phyloP scores from a whole-genome alignment of 2,888 invertebrate species.

The Chymomyza procnemis region DNA sequence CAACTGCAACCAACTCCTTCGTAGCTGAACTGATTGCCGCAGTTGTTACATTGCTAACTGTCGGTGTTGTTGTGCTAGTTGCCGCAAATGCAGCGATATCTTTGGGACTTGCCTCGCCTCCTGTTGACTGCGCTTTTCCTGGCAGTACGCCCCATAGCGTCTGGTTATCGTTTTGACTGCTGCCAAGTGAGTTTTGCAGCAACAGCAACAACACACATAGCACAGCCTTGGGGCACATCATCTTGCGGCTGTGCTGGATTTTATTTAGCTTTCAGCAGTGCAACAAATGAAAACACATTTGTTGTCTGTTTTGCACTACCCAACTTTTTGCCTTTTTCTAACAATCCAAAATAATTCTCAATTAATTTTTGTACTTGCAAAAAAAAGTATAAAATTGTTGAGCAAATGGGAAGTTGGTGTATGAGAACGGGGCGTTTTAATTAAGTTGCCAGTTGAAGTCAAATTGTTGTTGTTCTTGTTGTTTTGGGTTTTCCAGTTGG shows the following conservation, averaged over 20 bases:
- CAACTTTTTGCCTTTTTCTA: neutral
- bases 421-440: constrained; percentile 37
- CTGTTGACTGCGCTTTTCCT: neutral
- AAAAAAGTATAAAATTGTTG: constrained; percentile 20
- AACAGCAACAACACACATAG: constrained; percentile 22
- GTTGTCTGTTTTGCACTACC: constrained; percentile 5
- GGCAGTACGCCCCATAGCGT: neutral
- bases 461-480: constrained; percentile 43
- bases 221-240: neutral
- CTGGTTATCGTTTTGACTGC: neutral
- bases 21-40: neutral
- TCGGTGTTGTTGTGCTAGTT: constrained; percentile 11
- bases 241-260: neutral
- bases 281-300: constrained; percentile 38
- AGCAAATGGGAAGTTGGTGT: constrained; percentile 30
- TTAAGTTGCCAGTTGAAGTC: constrained; percentile 54
- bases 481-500: constrained; percentile 13
- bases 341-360: constrained; percentile 48
- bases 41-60: neutral
- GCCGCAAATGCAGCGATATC: neutral
- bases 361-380: constrained; percentile 47
- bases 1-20: neutral
- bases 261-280: neutral
- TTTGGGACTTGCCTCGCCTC: too few relatives aligned
- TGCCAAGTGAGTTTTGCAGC: neutral